Evolutionary conservation across 2,888 invertebrate genomes (phyloP).

Genomic region (Baccha elongata): DNA sequence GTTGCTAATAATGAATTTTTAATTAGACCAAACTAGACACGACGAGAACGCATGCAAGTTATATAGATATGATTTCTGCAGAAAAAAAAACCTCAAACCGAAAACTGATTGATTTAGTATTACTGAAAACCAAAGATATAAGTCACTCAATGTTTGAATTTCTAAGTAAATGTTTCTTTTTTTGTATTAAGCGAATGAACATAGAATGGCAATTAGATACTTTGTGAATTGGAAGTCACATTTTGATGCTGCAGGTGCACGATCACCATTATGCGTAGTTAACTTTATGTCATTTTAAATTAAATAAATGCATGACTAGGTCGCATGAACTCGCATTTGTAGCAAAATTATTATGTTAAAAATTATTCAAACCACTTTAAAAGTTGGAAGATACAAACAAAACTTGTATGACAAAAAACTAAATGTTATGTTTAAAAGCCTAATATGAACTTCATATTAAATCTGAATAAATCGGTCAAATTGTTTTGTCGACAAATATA

Average conservation of each 20-base stretch:
- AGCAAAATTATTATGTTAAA: too few relatives aligned
- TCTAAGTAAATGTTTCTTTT: conserved; percentile 10
- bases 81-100: conserved; percentile 27
- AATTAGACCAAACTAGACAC: conserved; percentile 48
- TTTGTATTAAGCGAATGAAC: conserved; percentile 34
- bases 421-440: too few relatives aligned
- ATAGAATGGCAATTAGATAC: conserved; percentile 56
- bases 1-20: conserved; percentile 52
- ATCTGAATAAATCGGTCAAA: too few relatives aligned
- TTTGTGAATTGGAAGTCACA: conserved; percentile 1
- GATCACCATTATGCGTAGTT: conserved; percentile 15
- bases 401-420: too few relatives aligned
- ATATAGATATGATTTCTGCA: conserved; percentile 23
- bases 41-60: not conserved
- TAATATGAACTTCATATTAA: too few relatives aligned
- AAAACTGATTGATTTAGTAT: conserved; percentile 53
- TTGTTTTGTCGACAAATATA: too few relatives aligned
- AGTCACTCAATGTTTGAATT: conserved; percentile 24
- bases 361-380: too few relatives aligned
- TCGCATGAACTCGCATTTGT: too few relatives aligned
- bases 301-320: too few relatives aligned
- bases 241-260: conserved; percentile 18
- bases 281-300: conserved; percentile 15
- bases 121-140: conserved; percentile 39
- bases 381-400: too few relatives aligned